Percentiles rank a stretch among this genome's conserved stretches.
Evolutionary conservation across 2,797 vertebrate species (phyloP).

Genomic region (Melanotaenia pygmaea): DNA sequence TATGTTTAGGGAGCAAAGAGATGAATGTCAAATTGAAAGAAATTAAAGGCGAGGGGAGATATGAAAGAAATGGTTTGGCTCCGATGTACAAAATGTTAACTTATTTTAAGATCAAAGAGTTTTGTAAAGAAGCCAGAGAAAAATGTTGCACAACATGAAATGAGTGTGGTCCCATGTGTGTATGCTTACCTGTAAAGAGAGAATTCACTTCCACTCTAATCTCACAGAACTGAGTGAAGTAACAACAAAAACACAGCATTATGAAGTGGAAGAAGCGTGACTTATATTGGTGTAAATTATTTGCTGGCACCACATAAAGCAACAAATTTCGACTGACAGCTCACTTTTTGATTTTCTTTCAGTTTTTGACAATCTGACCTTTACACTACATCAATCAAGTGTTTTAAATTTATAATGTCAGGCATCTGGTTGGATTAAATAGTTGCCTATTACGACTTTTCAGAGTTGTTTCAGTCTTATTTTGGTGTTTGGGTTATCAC

Average conservation of each 20-base stretch:
- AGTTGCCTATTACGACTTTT: too few relatives aligned
- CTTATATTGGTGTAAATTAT: too few relatives aligned
- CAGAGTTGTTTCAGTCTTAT: too few relatives aligned
- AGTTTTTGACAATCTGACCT: too few relatives aligned
- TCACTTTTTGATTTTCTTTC: too few relatives aligned
- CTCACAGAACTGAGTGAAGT: background rate
- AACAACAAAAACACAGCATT: background rate
- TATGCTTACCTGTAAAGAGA: slow-evolving; percentile 12
- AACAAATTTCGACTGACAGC: background rate
- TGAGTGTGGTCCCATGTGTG: slow-evolving; percentile 4
- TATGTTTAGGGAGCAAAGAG: slow-evolving; percentile 52
- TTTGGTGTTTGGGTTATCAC: too few relatives aligned
- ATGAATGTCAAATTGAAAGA: slow-evolving; percentile 60
- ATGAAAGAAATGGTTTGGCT: slow-evolving; percentile 45
- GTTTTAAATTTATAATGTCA: too few relatives aligned
- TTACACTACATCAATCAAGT: too few relatives aligned
- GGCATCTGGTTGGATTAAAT: too few relatives aligned
- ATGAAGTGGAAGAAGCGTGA: background rate
- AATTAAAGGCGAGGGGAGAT: slow-evolving; percentile 61
- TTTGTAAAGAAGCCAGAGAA: slow-evolving; percentile 21
- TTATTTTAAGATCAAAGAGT: slow-evolving; percentile 63
- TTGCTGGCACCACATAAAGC: background rate
- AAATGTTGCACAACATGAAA: slow-evolving; percentile 13
- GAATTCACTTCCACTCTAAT: background rate
- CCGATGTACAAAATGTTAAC: slow-evolving; percentile 63